phyloP scores from a whole-genome alignment of 2,888 invertebrate species.

The Diaphora mendica region DNA sequence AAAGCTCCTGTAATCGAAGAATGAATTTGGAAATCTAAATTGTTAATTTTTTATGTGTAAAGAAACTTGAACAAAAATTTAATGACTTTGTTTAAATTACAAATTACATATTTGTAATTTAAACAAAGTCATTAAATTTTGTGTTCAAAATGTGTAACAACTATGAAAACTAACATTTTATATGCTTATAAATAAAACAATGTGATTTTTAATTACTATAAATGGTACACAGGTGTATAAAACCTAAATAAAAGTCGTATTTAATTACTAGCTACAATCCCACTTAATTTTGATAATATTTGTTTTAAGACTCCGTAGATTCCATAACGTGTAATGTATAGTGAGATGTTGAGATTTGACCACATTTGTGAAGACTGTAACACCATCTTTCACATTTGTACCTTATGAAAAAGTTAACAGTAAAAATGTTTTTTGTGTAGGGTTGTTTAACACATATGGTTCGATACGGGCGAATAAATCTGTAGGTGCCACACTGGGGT shows the following conservation, averaged over 20 bases:
- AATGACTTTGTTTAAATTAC: no score
- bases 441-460: background rate
- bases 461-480: slow-evolving; percentile 47
- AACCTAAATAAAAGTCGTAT: background rate
- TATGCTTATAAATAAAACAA: no score
- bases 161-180: no score
- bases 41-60: no score
- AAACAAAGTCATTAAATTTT: no score
- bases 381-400: background rate
- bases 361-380: background rate
- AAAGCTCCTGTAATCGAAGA: background rate
- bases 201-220: background rate
- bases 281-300: background rate
- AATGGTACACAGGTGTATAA: background rate
- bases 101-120: no score
- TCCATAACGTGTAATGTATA: background rate
- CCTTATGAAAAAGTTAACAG: background rate
- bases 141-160: no score
- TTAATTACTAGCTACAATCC: no score
- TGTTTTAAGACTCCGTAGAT: background rate
- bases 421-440: background rate
- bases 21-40: no score
- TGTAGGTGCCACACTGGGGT: slow-evolving; percentile 43
- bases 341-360: background rate
- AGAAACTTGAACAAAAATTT: no score